Conservation (phyloP, 2,797 vertebrate genomes). For the Hemitrygon akajei region DNA sequence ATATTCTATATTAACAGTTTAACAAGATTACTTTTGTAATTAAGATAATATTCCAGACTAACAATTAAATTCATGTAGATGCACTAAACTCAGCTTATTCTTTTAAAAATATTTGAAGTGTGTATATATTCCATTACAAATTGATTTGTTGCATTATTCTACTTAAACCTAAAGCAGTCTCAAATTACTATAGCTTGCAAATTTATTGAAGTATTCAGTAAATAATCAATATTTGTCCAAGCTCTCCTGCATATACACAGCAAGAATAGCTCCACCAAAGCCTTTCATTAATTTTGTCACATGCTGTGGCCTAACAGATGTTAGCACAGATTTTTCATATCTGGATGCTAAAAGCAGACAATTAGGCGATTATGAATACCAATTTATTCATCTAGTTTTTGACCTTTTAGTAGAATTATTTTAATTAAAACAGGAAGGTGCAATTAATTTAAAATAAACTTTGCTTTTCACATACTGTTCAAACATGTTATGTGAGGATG, state of each 20-base stretch:
- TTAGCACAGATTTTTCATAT: background rate
- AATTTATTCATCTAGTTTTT: background rate
- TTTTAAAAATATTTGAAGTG: background rate
- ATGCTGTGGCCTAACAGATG: background rate
- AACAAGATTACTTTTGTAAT: background rate
- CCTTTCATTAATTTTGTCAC: background rate
- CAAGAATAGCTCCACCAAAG: background rate
- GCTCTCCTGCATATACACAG: background rate
- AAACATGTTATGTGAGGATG: background rate
- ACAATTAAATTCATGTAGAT: background rate
- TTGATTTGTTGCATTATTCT: background rate
- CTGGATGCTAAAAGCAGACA: background rate
- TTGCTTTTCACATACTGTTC: background rate
- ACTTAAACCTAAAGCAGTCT: background rate
- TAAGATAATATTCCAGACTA: background rate
- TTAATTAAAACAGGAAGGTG: background rate
- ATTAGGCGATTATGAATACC: background rate
- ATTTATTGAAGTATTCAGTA: background rate
- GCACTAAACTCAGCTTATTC: background rate
- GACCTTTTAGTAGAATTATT: background rate
- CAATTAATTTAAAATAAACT: background rate
- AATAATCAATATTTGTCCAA: background rate
- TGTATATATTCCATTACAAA: background rate
- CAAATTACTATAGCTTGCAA: background rate
- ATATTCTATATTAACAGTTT: background rate